Percentiles rank a stretch among this genome's conserved stretches.
phyloP scores from a whole-genome alignment of 2,113 vertebrate species.

The Fulica atra region DNA sequence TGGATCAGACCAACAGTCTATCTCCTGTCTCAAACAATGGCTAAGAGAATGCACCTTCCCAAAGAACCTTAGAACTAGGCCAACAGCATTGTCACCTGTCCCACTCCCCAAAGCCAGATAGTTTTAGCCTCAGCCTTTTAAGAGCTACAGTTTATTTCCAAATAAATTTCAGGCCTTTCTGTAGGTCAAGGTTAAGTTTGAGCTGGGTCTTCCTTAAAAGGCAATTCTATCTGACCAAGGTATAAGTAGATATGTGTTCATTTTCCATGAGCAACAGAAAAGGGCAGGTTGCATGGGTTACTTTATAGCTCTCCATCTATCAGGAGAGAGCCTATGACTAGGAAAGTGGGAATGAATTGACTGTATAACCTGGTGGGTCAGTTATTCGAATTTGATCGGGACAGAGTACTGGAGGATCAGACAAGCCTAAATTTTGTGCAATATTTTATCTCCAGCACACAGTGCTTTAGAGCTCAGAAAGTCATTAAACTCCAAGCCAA shows the following conservation, averaged over 20 bases:
- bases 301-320: background rate
- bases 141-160: background rate
- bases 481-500: conserved; percentile 25
- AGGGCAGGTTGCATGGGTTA: background rate
- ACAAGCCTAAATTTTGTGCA: background rate
- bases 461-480: conserved; percentile 41
- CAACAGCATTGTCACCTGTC: background rate
- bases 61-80: background rate
- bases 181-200: background rate
- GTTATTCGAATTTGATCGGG: background rate
- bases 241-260: background rate
- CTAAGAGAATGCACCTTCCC: background rate
- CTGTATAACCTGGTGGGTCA: background rate
- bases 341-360: background rate
- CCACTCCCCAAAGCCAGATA: background rate
- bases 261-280: background rate
- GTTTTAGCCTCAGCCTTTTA: background rate
- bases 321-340: background rate
- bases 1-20: background rate
- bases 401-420: background rate
- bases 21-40: background rate
- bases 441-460: conserved; percentile 10
- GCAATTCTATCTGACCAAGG: background rate
- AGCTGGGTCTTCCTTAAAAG: background rate
- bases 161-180: background rate